Conservation (phyloP, 2,797 vertebrate species). For the Mus spretus region DNA sequence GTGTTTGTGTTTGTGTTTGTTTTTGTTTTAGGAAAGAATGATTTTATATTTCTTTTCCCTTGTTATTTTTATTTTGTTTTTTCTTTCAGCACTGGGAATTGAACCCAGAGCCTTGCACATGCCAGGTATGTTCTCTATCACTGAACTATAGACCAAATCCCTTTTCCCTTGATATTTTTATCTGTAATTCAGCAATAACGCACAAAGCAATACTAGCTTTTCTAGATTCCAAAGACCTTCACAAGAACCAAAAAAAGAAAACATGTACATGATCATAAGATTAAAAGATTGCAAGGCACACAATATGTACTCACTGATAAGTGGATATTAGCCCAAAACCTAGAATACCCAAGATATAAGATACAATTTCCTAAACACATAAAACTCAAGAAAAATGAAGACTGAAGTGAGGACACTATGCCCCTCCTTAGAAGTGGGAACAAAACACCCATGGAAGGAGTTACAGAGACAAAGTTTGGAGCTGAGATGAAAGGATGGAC, state of each 20-base stretch:
- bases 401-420: too few relatives aligned
- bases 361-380: too few relatives aligned
- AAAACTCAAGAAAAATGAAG: too few relatives aligned
- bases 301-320: too few relatives aligned
- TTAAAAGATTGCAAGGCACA: slow-evolving; percentile 21
- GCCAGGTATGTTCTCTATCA: not conserved
- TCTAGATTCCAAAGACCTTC: slow-evolving; percentile 31
- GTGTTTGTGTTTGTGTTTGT: not conserved
- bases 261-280: not conserved
- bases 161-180: not conserved
- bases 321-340: too few relatives aligned
- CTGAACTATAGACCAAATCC: not conserved
- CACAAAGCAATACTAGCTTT: not conserved
- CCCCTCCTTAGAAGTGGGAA: too few relatives aligned
- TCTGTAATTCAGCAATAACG: slow-evolving; percentile 41
- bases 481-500: too few relatives aligned
- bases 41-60: slow-evolving; percentile 23
- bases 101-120: not conserved
- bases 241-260: slow-evolving; percentile 56
- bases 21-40: not conserved
- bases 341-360: too few relatives aligned
- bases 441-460: too few relatives aligned
- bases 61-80: not conserved
- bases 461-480: too few relatives aligned
- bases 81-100: not conserved